These are phyloP conservation scores for Drosophila tanythrix DNA, from an alignment of 2,888 invertebrate genomes.

Conservation along the genomic window DNA sequence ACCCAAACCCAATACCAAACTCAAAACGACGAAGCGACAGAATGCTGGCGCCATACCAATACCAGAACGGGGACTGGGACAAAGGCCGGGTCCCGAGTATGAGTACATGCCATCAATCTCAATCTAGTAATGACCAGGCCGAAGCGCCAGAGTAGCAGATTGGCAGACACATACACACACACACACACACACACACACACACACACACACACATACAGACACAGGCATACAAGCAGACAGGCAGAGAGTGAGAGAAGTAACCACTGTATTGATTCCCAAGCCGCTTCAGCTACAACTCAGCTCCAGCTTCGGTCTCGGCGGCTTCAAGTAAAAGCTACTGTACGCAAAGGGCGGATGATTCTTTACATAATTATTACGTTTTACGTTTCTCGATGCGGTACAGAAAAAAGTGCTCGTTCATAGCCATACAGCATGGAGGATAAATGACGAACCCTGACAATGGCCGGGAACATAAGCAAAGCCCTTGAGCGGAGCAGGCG, in stretches of 20 bases:
- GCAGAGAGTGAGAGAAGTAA: constrained; percentile 8
- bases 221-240: neutral
- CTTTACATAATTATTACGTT: constrained; percentile 77
- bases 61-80: constrained; percentile 8
- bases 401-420: constrained; percentile 68
- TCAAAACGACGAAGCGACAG: constrained; percentile 42
- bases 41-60: constrained; percentile 61
- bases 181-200: constrained; percentile 19
- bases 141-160: constrained; percentile 68
- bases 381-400: constrained; percentile 45
- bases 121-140: constrained; percentile 74
- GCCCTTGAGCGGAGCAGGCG: constrained; percentile 20
- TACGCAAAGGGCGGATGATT: constrained; percentile 59
- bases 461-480: constrained; percentile 1
- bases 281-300: constrained; percentile 19
- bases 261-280: constrained; percentile 60
- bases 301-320: constrained; percentile 38
- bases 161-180: constrained; percentile 47
- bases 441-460: constrained; percentile 54
- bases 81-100: constrained; percentile 25
- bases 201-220: constrained; percentile 33
- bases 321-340: constrained; percentile 63
- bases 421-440: constrained; percentile 55
- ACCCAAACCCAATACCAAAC: constrained; percentile 1
- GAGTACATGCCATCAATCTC: constrained; percentile 74